phyloP scores from a whole-genome alignment of 1,140 invertebrate species.

The Drosophila watanabei region DNA sequence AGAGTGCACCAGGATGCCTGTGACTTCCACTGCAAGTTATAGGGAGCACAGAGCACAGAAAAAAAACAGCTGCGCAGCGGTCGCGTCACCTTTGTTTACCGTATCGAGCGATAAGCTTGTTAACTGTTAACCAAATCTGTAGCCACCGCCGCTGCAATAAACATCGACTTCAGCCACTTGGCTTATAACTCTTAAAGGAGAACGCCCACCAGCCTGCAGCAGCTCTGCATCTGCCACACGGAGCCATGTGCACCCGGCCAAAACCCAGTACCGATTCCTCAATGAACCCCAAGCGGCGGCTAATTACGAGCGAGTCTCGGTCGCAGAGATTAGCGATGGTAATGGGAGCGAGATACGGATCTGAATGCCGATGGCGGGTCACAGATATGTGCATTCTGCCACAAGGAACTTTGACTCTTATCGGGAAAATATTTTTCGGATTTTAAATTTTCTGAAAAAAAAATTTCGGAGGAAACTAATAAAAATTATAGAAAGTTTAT shows the following conservation, averaged over 20 bases:
- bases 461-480: neutral
- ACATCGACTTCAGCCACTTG: conserved; percentile 55
- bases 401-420: conserved; percentile 35
- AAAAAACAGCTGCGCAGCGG: conserved; percentile 62
- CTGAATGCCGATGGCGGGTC: conserved; percentile 21
- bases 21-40: conserved; percentile 4
- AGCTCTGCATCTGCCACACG: neutral
- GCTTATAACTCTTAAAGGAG: conserved; percentile 28
- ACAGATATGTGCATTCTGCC: conserved; percentile 17
- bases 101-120: conserved; percentile 83
- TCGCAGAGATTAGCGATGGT: conserved; percentile 33
- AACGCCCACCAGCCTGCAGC: conserved; percentile 43
- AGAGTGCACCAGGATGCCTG: conserved; percentile 39
- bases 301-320: conserved; percentile 36
- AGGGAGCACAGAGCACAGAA: conserved; percentile 2
- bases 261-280: conserved; percentile 35
- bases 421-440: conserved; percentile 1
- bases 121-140: conserved; percentile 84
- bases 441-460: neutral
- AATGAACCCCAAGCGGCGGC: conserved; percentile 31
- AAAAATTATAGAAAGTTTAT: neutral
- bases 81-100: conserved; percentile 81
- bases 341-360: conserved; percentile 21
- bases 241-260: conserved; percentile 39
- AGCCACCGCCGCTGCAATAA: conserved; percentile 54